Conservation (phyloP, 2,113 vertebrate genomes). For the Axis porcinus region DNA sequence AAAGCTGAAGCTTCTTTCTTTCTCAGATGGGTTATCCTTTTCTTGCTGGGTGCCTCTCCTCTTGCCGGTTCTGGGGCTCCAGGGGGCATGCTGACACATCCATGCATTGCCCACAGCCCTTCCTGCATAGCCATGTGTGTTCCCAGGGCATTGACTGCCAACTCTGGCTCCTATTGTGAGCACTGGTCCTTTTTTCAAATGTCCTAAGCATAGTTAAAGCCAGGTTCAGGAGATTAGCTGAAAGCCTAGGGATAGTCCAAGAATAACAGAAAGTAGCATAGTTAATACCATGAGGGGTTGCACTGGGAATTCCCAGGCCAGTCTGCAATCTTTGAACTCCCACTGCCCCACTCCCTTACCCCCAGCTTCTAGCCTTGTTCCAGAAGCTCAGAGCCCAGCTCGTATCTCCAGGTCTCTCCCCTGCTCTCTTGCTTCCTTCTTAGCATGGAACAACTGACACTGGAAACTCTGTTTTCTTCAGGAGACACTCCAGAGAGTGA, state of each 20-base stretch:
- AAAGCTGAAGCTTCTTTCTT: not conserved
- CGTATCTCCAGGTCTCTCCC: not conserved
- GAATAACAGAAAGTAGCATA: not conserved
- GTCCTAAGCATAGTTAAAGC: not conserved
- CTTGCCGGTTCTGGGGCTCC: not conserved
- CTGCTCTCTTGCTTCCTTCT: not conserved
- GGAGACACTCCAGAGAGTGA: not conserved
- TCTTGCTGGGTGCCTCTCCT: not conserved
- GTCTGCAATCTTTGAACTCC: not conserved
- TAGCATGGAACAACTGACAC: not conserved
- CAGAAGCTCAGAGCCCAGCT: not conserved
- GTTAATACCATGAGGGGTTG: not conserved
- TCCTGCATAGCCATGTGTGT: not conserved
- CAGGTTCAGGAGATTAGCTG: not conserved
- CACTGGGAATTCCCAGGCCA: not conserved
- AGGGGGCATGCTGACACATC: not conserved
- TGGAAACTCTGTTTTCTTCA: not conserved
- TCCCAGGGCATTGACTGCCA: not conserved
- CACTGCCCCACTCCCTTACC: accelerated
- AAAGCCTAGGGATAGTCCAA: not conserved
- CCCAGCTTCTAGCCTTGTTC: not conserved
- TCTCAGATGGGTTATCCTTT: not conserved
- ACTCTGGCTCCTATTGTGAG: not conserved
- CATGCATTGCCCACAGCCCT: not conserved
- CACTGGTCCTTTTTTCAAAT: not conserved